Conservation (phyloP, 2,888 invertebrate genomes). For the Suillia variegata region DNA sequence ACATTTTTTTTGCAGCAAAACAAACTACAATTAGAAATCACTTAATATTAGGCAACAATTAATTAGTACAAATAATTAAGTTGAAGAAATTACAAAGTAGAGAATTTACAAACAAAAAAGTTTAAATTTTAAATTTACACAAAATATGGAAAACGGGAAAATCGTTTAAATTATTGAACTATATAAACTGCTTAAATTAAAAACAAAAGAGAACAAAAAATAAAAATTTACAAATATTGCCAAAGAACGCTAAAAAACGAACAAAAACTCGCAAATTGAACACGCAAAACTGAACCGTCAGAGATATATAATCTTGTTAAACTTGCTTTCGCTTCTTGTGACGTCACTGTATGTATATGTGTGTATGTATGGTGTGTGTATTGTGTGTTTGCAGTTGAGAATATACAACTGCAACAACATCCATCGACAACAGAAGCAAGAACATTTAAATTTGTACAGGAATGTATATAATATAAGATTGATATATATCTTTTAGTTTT, state of each 20-base stretch:
- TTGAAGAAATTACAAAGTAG: background rate
- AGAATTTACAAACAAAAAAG: background rate
- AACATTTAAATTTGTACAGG: conserved; percentile 47
- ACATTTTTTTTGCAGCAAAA: conserved; percentile 22
- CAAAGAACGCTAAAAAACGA: conserved; percentile 7
- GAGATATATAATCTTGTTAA: too few relatives aligned
- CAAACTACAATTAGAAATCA: conserved; percentile 27
- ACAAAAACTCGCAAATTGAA: conserved; percentile 14
- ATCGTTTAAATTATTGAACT: conserved; percentile 23
- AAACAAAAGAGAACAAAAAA: conserved; percentile 22
- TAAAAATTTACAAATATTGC: conserved; percentile 10
- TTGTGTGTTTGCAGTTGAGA: too few relatives aligned
- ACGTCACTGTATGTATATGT: too few relatives aligned
- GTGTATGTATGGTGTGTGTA: too few relatives aligned
- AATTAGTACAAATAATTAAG: conserved; percentile 1
- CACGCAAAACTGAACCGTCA: too few relatives aligned
- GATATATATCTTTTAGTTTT: conserved; percentile 25
- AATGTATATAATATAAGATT: conserved; percentile 49
- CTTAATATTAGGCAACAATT: conserved; percentile 31
- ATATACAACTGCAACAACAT: background rate
- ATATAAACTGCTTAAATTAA: conserved; percentile 32
- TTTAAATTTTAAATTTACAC: background rate
- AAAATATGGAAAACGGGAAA: conserved; percentile 21
- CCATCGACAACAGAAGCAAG: conserved; percentile 14
- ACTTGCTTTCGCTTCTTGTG: too few relatives aligned